Evolutionary conservation across 1,140 invertebrate species (phyloP), one percentile per base, ranked within the genome.

Genomic region (Drosophila nigromelanica): DNA sequence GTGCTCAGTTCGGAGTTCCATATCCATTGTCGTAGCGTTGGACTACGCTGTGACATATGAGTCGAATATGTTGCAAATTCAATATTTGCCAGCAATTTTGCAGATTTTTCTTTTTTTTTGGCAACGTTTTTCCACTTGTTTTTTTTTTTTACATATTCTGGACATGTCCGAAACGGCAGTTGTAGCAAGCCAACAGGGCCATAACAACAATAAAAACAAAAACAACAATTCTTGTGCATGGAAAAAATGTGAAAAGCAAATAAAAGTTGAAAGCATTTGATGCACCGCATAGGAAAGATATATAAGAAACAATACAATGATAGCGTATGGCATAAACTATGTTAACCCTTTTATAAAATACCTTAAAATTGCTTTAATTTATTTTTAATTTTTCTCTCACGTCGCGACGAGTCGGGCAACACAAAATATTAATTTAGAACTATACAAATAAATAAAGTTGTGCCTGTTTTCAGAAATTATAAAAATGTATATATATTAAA

Each of bases 1-100:
- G 15, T 37, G 18, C 4, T 27, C 58, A 24, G 43, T 24, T 27
- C 45, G 6, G 45, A 24, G 21, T 47, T 14, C 18, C 67, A 59
- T 14, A 39, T 47, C 58, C 40, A 69, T 54, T 71, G 68, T 71
- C 15, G 18, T n/a, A 30, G 27, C 40, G 54, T 30, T 45, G 50
- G 51, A 61, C 35, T 30, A 37, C 58, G 74, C 47, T 76, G 78
- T 87, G 82, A 89, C 82, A 82, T 79, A 77, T 82, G 82, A 82
- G 83, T 83, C 82, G 83, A 86, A 86, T 86, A 82, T 86, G 90
- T 89, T 91, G 90, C 90, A 91, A 89, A 81, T 90, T 91, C 90
- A 91, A 91, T 91, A 91, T 91, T 91, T 91, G 83, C 90, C 76
- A 87, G 91, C 90, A 90, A 91, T 89, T 91, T 91, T 89, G 73